Evolutionary conservation across 2,797 vertebrate species (phyloP).

Genomic region (Pagetopsis macropterus): DNA sequence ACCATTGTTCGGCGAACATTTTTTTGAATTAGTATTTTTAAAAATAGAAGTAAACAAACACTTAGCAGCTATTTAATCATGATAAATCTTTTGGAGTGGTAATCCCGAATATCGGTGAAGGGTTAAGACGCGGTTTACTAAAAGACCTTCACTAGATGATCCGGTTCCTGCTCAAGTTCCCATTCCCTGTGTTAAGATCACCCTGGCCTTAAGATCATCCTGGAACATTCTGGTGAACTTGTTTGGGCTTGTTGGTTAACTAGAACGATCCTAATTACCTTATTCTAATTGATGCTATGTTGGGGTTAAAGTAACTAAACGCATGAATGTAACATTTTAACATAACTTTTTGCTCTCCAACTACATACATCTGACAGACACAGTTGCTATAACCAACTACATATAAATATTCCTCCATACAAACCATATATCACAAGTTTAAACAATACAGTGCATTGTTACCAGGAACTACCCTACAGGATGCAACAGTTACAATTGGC

Average conservation of each 20-base stretch:
- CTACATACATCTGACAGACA: not conserved
- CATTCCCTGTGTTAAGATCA: not conserved
- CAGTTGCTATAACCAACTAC: not conserved
- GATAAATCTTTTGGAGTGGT: not conserved
- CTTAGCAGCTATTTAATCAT: not conserved
- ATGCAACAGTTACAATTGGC: not conserved
- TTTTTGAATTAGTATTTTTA: not conserved
- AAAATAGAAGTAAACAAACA: not conserved
- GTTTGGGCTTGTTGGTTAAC: not conserved
- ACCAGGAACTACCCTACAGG: not conserved
- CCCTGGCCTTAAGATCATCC: slow-evolving; percentile 9
- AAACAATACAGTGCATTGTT: not conserved
- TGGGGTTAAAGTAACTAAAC: slow-evolving; percentile 1
- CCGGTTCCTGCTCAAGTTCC: not conserved
- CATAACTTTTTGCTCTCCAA: not conserved
- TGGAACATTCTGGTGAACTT: not conserved
- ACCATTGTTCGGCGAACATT: not conserved
- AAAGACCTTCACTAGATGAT: not conserved
- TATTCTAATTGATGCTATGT: slow-evolving; percentile 4
- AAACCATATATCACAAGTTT: not conserved
- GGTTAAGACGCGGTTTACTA: not conserved
- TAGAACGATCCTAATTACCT: slow-evolving; percentile 1
- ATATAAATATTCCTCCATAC: no score
- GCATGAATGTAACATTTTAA: not conserved
- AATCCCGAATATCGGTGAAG: not conserved